Evolutionary conservation across 2,113 vertebrate species (phyloP), one percentile per base, ranked within the genome.

Genomic region (Erythrocebus patas): DNA sequence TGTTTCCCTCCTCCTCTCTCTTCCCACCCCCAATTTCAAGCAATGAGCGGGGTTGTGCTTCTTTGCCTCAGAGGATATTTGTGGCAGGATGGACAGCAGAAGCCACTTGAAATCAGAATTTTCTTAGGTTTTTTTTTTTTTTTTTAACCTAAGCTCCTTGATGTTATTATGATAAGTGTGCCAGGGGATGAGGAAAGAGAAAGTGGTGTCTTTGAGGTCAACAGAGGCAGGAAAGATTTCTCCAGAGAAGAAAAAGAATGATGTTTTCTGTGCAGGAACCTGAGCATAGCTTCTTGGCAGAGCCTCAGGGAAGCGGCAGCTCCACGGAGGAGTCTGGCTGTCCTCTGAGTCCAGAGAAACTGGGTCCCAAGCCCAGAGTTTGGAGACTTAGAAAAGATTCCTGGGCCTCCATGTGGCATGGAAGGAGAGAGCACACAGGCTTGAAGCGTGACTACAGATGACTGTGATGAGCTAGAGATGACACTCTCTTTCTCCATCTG

Each of bases 401-500:
- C 57, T 48, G 38, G 68, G 45, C 27, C 23, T 80, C 72, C 8
- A 0, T 22, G 13, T 27, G 40, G 35, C 6, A 1, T 8, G 22
- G 14, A 50, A 86, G 32, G 22, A 57, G 72, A 80, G 20, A 68
- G 38, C 6, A 6, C 25, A 3, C 1, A 6, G 59, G 17, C 0
- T 2, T 18, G 11, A 78, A 45, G 76, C 55, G 5, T 59, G n/a
- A 80, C 10, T 12, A 10, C 0, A 40, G 50, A 57, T 27, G 18
- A 38, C 25, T 55, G 13, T 0, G 8, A 55, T 32, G 76, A 45
- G 8, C 80, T 66, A 11, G 12, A 78, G 45, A 70, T 10, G 43
- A 30, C 68, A 23, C 0, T 1, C 10, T 72, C n/a, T 75, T 18
- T 64, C 40, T 84, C 23, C 1, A 0, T 40, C 2, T 59, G 10